Conservation (phyloP, 2,113 vertebrate genomes). For the Alexandromys fortis region DNA sequence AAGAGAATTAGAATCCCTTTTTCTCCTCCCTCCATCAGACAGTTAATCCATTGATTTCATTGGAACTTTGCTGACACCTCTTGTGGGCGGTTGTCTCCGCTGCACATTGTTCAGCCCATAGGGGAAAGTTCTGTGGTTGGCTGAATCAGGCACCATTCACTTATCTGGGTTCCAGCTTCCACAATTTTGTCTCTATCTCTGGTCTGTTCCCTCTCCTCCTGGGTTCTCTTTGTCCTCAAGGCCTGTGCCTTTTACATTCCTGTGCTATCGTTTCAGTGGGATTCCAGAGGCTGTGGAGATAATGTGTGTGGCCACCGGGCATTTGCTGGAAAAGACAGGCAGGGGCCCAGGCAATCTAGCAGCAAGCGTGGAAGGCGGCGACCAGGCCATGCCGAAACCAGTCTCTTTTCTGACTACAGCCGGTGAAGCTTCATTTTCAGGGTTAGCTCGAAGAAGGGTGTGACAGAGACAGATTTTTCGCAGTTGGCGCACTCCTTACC, state of each 20-base stretch:
- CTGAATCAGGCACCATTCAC: background rate
- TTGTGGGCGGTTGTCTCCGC: background rate
- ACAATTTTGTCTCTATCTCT: background rate
- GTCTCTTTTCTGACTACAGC: background rate
- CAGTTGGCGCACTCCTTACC: background rate
- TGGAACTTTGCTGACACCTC: background rate
- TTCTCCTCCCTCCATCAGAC: background rate
- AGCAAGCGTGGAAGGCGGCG: background rate
- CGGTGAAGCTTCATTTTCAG: background rate
- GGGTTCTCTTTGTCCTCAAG: background rate
- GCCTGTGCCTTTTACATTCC: slow-evolving; percentile 38
- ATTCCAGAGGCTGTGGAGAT: slow-evolving; percentile 46
- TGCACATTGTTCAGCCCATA: background rate
- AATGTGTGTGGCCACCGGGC: background rate
- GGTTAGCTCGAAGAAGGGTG: background rate
- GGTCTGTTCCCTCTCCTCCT: background rate
- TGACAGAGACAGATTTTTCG: background rate
- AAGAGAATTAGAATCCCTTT: background rate
- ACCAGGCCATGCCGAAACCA: background rate
- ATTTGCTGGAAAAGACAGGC: slow-evolving; percentile 10
- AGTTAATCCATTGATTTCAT: background rate
- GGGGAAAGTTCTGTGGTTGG: background rate
- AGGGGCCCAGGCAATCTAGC: background rate
- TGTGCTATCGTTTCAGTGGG: slow-evolving; percentile 28
- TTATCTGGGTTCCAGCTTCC: slow-evolving; percentile 26